These are phyloP conservation scores for Lycocerus yunnanus DNA, from an alignment of 2,888 invertebrate genomes.

Conservation along the genomic window DNA sequence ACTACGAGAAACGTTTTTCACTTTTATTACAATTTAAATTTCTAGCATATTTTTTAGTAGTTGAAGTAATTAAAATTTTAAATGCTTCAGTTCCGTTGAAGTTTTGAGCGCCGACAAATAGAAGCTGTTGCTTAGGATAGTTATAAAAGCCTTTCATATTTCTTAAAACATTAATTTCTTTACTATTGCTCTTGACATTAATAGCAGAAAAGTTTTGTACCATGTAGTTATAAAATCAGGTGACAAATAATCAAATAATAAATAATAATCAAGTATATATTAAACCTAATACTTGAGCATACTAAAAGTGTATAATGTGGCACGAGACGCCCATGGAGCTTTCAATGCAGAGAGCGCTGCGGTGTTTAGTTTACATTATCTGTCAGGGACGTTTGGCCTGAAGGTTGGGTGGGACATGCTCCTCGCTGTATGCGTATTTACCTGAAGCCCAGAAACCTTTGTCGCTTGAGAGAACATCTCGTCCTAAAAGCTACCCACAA, in stretches of 20 bases:
- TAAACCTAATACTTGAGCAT: constrained; percentile 8
- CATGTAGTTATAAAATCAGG: neutral
- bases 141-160: neutral
- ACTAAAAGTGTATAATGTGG: constrained; percentile 15
- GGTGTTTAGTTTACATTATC: constrained; percentile 36
- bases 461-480: constrained; percentile 29
- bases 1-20: neutral
- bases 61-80: neutral
- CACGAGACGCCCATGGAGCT: constrained; percentile 27
- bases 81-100: neutral
- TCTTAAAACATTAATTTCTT: neutral
- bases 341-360: constrained; percentile 33
- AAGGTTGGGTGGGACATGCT: constrained; percentile 26
- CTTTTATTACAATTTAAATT: neutral
- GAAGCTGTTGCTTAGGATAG: neutral
- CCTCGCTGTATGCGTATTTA: constrained; percentile 25
- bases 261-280: constrained; percentile 3
- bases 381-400: constrained; percentile 26
- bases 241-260: constrained; percentile 7
- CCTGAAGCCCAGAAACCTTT: constrained; percentile 31
- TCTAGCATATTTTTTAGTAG: neutral
- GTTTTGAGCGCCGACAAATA: neutral
- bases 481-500: constrained; percentile 27
- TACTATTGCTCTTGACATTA: neutral
- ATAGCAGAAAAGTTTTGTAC: neutral